Evolutionary conservation across 1,140 invertebrate genomes (phyloP), one percentile per base, ranked within the genome.

Genomic region (Drosophila nannoptera): DNA sequence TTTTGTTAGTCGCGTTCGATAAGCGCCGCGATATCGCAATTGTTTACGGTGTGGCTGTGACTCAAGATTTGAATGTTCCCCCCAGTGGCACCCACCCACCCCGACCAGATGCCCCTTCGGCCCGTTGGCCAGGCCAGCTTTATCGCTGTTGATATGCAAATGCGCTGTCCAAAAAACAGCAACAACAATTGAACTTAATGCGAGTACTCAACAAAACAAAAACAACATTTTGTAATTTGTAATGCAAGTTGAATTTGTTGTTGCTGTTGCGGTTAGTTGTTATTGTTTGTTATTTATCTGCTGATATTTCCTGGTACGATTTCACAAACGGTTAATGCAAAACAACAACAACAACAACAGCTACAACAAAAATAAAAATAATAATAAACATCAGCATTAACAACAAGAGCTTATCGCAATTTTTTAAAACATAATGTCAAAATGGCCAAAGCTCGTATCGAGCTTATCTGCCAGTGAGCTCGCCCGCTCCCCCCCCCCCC

Each of bases 361-460:
- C 7, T 38, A 49, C 31, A 32, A 55, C 11, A 16, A 11, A 29
- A 36, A 7, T 4, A 31, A 36, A 29, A 22, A 36, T 8, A 35
- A 45, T 5, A 45, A n/a, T 46, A n/a, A 58, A 54, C 31, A 69
- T 36, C n/a, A 54, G 43, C 35, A 50, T 45, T 33, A 45, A 45
- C 54, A 48, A 48, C 59, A 65, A 58, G 65, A 54, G 69, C 80
- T 83, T 83, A 83, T 83, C 78, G 69, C 76, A 68, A 74, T 84
- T 82, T 82, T 75, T 84, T 84, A 84, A 84, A 84, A 84, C 70
- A 84, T 76, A 84, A 84, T 83, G 81, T 84, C 80, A 83, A 78
- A 83, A 76, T 84, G 72, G 54, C 72, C 78, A 74, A 73, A 80
- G 78, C 43, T 60, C 54, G 42, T 67, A 67, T 71, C 69, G 62